A percentile compares a stretch with the other conserved stretches of the same genome.
Conservation (phyloP, 53 echinoderm and acorn worm genomes). For the Glandiceps talaboti region DNA sequence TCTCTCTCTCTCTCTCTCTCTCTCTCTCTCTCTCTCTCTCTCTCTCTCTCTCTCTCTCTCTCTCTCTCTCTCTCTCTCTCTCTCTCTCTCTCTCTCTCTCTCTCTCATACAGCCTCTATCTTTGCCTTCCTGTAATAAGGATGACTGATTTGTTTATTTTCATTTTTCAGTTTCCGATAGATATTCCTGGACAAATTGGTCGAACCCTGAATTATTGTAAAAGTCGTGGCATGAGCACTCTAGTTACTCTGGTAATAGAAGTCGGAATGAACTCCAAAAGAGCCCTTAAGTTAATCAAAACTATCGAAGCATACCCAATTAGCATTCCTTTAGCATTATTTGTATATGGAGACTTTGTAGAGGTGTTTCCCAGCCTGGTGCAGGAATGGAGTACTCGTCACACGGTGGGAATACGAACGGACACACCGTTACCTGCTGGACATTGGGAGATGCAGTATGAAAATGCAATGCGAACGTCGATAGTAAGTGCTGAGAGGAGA, state of each 20-base stretch:
- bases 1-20: too few relatives aligned
- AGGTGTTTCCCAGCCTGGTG: slow-evolving; percentile 23
- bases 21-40: too few relatives aligned
- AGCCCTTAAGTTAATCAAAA: slow-evolving; percentile 25
- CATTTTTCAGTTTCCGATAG: background rate
- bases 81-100: too few relatives aligned
- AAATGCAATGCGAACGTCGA: slow-evolving; percentile 14
- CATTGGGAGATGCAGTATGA: slow-evolving; percentile 11
- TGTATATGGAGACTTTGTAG: slow-evolving; percentile 43
- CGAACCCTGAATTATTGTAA: background rate
- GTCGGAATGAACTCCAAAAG: slow-evolving; percentile 31
- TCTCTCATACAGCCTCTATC: too few relatives aligned
- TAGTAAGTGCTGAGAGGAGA: slow-evolving; percentile 35
- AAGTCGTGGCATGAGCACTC: background rate
- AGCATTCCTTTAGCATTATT: slow-evolving; percentile 32
- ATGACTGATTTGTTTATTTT: too few relatives aligned
- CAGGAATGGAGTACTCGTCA: slow-evolving; percentile 11
- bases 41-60: too few relatives aligned
- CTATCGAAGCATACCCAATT: slow-evolving; percentile 17
- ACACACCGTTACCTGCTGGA: slow-evolving; percentile 12
- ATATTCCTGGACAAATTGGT: background rate
- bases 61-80: too few relatives aligned
- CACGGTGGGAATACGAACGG: slow-evolving; percentile 23
- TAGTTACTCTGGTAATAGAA: slow-evolving; percentile 3
- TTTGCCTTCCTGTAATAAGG: too few relatives aligned